These are phyloP conservation scores for Caradrina clavipalpis DNA, from an alignment of 2,888 invertebrate species.

Conservation along the genomic window DNA sequence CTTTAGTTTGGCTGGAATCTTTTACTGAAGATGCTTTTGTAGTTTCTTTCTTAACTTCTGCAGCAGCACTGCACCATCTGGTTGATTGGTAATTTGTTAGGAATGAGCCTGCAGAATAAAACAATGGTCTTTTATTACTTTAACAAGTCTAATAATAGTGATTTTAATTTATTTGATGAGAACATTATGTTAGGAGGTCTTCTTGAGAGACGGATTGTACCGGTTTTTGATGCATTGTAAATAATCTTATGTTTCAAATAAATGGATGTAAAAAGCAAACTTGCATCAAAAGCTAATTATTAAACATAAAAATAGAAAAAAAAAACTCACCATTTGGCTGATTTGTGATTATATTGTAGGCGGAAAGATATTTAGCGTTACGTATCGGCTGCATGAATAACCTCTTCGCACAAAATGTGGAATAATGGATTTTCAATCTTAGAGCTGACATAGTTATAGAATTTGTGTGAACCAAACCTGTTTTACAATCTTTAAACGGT, in stretches of 20 bases:
- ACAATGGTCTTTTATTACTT: background rate
- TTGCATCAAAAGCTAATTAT: background rate
- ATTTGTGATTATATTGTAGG: slow-evolving; percentile 58
- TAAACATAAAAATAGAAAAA: background rate
- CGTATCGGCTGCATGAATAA: slow-evolving; percentile 74
- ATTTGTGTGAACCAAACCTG: background rate
- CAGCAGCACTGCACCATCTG: slow-evolving; percentile 73
- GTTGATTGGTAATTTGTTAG: slow-evolving; percentile 40
- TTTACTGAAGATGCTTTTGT: slow-evolving; percentile 79
- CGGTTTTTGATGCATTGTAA: background rate
- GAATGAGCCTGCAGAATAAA: slow-evolving; percentile 44
- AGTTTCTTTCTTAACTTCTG: slow-evolving; percentile 74
- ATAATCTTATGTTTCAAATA: background rate
- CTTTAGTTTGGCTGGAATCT: slow-evolving; percentile 85
- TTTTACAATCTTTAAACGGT: background rate
- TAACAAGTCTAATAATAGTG: too few relatives aligned
- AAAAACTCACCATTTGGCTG: slow-evolving; percentile 61
- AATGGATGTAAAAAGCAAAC: background rate
- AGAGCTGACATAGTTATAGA: slow-evolving; percentile 78
- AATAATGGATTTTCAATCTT: slow-evolving; percentile 74
- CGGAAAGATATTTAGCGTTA: slow-evolving; percentile 69
- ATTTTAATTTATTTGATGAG: too few relatives aligned
- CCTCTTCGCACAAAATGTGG: slow-evolving; percentile 73
- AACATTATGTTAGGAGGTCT: too few relatives aligned
- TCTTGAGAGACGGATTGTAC: background rate